Conservation (phyloP, 2,888 invertebrate genomes). For the Tiliacea aurago region DNA sequence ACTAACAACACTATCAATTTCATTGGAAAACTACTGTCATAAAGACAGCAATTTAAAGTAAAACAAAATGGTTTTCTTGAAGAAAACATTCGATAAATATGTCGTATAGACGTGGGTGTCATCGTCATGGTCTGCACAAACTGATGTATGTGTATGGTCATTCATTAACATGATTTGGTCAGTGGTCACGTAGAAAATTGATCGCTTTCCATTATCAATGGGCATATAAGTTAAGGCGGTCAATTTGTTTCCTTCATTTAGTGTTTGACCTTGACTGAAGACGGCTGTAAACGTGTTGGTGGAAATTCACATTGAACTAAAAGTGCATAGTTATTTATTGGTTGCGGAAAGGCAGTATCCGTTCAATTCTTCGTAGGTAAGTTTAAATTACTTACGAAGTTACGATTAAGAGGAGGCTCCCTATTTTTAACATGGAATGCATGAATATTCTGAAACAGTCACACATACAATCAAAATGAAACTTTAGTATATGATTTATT, state of each 20-base stretch:
- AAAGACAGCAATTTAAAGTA: slow-evolving; percentile 43
- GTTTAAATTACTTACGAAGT: neutral
- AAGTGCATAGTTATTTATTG: slow-evolving; percentile 11
- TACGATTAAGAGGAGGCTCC: too few species aligned
- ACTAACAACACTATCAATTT: slow-evolving; percentile 23
- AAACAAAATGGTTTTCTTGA: slow-evolving; percentile 39
- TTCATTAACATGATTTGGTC: slow-evolving; percentile 86
- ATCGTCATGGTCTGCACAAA: slow-evolving; percentile 77
- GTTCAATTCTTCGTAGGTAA: slow-evolving; percentile 12
- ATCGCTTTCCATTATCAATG: slow-evolving; percentile 78
- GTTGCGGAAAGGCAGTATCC: neutral
- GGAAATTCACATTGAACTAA: slow-evolving; percentile 27
- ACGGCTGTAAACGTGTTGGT: slow-evolving; percentile 53
- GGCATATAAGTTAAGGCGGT: slow-evolving; percentile 80
- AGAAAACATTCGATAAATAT: slow-evolving; percentile 48
- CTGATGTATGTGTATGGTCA: slow-evolving; percentile 67
- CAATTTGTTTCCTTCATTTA: slow-evolving; percentile 75
- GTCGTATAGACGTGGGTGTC: slow-evolving; percentile 45
- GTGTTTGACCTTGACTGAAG: slow-evolving; percentile 75
- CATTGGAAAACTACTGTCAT: slow-evolving; percentile 46
- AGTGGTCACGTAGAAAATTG: slow-evolving; percentile 81
- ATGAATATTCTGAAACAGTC: too few species aligned
- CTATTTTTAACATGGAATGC: too few species aligned
- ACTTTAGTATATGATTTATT: too few species aligned
- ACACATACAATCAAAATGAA: too few species aligned